Evolutionary conservation across 2,797 vertebrate genomes (phyloP).

Genomic region (Sebastes steindachneri): DNA sequence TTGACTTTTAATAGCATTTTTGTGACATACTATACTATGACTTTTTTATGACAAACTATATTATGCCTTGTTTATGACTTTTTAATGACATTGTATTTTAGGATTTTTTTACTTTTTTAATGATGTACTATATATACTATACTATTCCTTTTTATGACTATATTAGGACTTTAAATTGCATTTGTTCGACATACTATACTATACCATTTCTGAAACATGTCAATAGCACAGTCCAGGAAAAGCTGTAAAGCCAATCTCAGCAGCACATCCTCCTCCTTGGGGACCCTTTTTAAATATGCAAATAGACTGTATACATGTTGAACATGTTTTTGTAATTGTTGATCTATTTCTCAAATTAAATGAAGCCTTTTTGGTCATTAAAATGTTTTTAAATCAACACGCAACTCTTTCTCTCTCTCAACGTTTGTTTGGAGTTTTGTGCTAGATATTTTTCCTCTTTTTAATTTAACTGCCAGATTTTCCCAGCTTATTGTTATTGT

Average conservation of each 20-base stretch:
- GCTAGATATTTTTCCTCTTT: background rate
- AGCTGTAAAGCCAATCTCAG: background rate
- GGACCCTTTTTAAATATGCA: background rate
- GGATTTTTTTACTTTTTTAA: background rate
- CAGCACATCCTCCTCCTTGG: too few relatives aligned
- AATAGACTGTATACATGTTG: background rate
- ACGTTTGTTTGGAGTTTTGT: background rate
- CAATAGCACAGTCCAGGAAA: background rate
- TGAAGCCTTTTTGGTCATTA: background rate
- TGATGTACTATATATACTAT: too few relatives aligned
- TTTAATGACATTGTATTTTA: too few relatives aligned
- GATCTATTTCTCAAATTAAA: background rate
- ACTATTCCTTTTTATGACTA: background rate
- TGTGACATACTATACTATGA: too few relatives aligned
- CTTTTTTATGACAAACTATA: too few relatives aligned
- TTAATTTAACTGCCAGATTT: slow-evolving; percentile 16
- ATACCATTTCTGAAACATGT: background rate
- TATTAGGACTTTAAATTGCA: background rate
- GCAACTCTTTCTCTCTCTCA: background rate
- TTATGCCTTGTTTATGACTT: too few relatives aligned
- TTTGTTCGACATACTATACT: too few relatives aligned
- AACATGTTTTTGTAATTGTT: background rate
- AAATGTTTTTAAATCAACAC: background rate
- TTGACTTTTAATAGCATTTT: too few relatives aligned
- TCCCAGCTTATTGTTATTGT: slow-evolving; percentile 50